phyloP scores from a whole-genome alignment of 2,888 invertebrate genomes.

The Dasysyrphus tricinctus region DNA sequence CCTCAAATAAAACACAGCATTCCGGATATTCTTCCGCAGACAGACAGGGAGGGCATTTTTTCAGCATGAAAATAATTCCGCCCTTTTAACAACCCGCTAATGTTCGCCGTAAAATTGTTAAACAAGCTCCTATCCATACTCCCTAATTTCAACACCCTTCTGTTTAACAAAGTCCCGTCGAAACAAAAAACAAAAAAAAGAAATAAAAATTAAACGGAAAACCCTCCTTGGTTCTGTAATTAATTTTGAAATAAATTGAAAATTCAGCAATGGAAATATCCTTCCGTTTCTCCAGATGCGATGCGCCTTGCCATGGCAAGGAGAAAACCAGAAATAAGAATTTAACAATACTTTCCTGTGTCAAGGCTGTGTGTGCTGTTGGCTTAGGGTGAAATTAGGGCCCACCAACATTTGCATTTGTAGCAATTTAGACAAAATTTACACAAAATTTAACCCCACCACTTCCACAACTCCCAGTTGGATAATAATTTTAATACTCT shows the following conservation, averaged over 20 bases:
- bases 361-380: slow-evolving; percentile 11
- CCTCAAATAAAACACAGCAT: slow-evolving; percentile 19
- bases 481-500: slow-evolving; percentile 1
- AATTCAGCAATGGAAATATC: slow-evolving; percentile 62
- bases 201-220: slow-evolving; percentile 18
- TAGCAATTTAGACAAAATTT: slow-evolving; percentile 11
- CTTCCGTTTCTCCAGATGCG: slow-evolving; percentile 12
- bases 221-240: slow-evolving; percentile 58
- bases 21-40: not conserved
- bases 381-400: slow-evolving; percentile 29
- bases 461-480: not conserved
- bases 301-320: not conserved
- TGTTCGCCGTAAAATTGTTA: slow-evolving; percentile 50
- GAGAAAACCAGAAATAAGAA: not conserved
- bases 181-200: not conserved
- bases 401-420: slow-evolving; percentile 36
- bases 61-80: slow-evolving; percentile 33
- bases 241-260: slow-evolving; percentile 67
- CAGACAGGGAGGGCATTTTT: slow-evolving; percentile 42
- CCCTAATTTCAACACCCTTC: slow-evolving; percentile 20
- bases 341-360: slow-evolving; percentile 15
- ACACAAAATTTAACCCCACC: slow-evolving; percentile 5
- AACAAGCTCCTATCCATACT: slow-evolving; percentile 19
- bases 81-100: slow-evolving; percentile 25
- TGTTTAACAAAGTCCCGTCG: slow-evolving; percentile 9